A percentile compares a stretch with the other conserved stretches of the same genome.
These are phyloP conservation scores for Drosophila santomea DNA, from an alignment of 1,140 invertebrate species.

Conservation along the genomic window DNA sequence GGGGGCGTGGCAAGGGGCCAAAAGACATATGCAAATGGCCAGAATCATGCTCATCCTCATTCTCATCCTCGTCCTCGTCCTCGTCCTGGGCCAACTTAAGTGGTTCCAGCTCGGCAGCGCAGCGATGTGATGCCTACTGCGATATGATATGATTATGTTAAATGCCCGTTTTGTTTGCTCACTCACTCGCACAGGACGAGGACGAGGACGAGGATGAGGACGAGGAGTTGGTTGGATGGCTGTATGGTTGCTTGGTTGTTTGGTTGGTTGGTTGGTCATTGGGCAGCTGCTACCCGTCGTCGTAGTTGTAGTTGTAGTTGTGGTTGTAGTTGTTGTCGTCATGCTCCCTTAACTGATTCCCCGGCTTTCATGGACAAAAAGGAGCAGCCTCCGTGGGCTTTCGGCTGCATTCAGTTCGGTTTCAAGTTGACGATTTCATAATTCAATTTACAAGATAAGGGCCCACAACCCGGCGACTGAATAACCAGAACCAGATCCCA, in stretches of 20 bases:
- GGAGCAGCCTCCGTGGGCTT: slow-evolving; percentile 57
- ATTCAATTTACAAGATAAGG: slow-evolving; percentile 82
- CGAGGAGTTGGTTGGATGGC: slow-evolving; percentile 1
- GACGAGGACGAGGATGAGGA: background rate
- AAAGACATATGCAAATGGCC: slow-evolving; percentile 78
- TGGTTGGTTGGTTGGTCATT: slow-evolving; percentile 62
- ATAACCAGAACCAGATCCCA: slow-evolving; percentile 28
- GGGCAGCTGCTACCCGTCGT: slow-evolving; percentile 52
- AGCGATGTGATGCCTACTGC: slow-evolving; percentile 75
- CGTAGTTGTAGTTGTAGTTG: slow-evolving; percentile 46
- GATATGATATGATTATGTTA: slow-evolving; percentile 83
- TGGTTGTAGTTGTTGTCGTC: slow-evolving; percentile 67
- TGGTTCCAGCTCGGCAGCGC: slow-evolving; percentile 65
- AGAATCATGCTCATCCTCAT: slow-evolving; percentile 55
- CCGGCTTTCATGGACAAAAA: slow-evolving; percentile 68
- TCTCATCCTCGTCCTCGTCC: background rate
- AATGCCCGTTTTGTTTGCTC: slow-evolving; percentile 80
- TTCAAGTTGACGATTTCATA: slow-evolving; percentile 83
- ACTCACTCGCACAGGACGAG: slow-evolving; percentile 45
- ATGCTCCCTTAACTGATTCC: slow-evolving; percentile 80
- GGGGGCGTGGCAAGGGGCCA: slow-evolving; percentile 16
- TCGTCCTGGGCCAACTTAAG: slow-evolving; percentile 68
- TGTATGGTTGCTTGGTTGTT: background rate
- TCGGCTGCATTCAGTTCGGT: slow-evolving; percentile 71
- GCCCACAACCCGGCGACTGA: slow-evolving; percentile 40